Base-by-base conservation (phyloP, 2,888 invertebrate species). In the Epirrhoe tristata region DNA sequence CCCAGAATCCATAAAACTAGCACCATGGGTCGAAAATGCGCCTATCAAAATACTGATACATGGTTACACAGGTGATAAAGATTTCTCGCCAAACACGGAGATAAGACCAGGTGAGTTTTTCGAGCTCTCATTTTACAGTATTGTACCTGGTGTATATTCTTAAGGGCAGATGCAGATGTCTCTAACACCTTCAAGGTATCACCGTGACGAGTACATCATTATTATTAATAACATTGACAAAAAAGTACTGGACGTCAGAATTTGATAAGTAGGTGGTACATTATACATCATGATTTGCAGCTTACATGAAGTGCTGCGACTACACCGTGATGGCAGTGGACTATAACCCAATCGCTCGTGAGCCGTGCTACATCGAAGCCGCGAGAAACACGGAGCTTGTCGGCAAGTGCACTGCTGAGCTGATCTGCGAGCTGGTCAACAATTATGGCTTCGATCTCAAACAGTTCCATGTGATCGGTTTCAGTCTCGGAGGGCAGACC, bases 291-390 rank as follows among this genome's bases (percentile, higher is more conserved):
- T 17, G n/a, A 43, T 36, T 85, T 88, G 14, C 84, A 93, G 95
- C 90, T 0, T 94, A 95, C 74, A 83, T 95, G 75, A 73, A 93
- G 67, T 85, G 90, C 63, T 94, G 92, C 55, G 85, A 95, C 72
- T 94, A 94, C 80, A 95, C 95, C 75, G 87, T 96, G 0, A 93
- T 96, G 58, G 93, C 94, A 0, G 85, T 96, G 0, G 96, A 96
- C 81, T 96, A 95, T 84, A 92, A 92, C 7, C 94, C 93, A 0
- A 81, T 96, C 63, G 95, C 94, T 0, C 82, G 83, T 0, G 91
- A 91, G 63, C 95, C 95, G 0, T 96, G 96, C 80, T 96, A 96
- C 76, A 16, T 94, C 1, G 84, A 93, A 57, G 95, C 95, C 0
- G 94, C 95, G 0, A 79, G 81, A 39, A 96, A 96, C 80, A 92